Evolutionary conservation across 2,113 vertebrate species (phyloP).

Genomic region (Rhinichthys klamathensis): DNA sequence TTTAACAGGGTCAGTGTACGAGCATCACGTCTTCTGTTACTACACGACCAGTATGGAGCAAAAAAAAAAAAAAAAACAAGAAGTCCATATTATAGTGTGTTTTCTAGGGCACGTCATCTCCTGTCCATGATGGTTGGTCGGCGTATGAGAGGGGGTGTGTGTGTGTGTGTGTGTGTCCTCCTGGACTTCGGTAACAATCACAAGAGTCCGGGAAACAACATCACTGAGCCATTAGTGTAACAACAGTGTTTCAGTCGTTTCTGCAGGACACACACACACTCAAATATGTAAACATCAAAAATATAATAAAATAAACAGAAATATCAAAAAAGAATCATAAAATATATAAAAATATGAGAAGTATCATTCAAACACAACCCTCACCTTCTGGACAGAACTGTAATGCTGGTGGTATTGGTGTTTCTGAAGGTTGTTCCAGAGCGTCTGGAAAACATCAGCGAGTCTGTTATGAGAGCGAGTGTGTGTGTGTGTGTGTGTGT

Average conservation of each 20-base stretch:
- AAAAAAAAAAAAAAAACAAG: too few relatives aligned
- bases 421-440: constrained; percentile 52
- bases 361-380: too few relatives aligned
- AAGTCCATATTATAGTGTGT: too few relatives aligned
- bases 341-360: too few relatives aligned
- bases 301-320: too few relatives aligned
- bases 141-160: too few relatives aligned
- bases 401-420: background rate
- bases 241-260: constrained; percentile 72
- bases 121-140: too few relatives aligned
- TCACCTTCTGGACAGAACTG: too few relatives aligned
- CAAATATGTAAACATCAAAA: too few relatives aligned
- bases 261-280: background rate
- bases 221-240: constrained; percentile 79
- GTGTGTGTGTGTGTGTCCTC: constrained; percentile 59
- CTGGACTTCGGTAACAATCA: constrained; percentile 70
- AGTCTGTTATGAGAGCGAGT: constrained; percentile 73
- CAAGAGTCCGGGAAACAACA: constrained; percentile 76
- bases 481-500: constrained; percentile 32
- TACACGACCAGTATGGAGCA: background rate
- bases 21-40: background rate
- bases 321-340: too few relatives aligned
- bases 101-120: too few relatives aligned
- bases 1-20: background rate
- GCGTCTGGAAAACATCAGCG: constrained; percentile 77